Base-by-base conservation (phyloP, 2,113 vertebrate genomes). In the Mugil cephalus region DNA sequence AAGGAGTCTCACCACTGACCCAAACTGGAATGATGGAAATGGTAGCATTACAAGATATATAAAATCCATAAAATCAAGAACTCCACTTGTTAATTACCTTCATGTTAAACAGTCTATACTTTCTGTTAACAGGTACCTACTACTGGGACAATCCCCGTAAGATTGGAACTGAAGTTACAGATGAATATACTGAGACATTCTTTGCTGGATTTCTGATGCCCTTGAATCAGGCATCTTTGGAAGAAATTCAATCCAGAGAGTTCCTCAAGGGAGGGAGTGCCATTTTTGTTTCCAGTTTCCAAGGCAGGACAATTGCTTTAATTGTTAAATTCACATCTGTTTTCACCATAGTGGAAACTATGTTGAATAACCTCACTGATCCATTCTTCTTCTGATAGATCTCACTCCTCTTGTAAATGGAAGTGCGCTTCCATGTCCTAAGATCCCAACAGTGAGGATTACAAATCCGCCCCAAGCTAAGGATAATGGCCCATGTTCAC, bases 221-320 rank as follows among this genome's bases (percentile, higher is more conserved):
- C n/a, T 56, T 10, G 77, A 77, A 30, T n/a, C 0, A 12, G 9
- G 0, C n/a, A 0, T 0, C 0, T 43, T 18, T 68, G 72, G 93
- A 61, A 65, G 92, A 90, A 19, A 52, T 92, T 0, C 3, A 88
- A 53, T 86, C 87, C 68, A 91, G 90, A 73, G 51, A 95, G 36
- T 96, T 93, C 79, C 87, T 96, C 19, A 97, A 96, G 79, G 96
- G 95, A 34, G 85, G 90, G 10, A 67, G 91, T 40, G 80, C 80
- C 53, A 92, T 91, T 69, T 83, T 96, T 21, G 87, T 92, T 52
- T 67, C 95, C 78, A 94, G 87, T 24, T 69, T 95, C 59, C 92
- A 96, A 91, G 96, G 96, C 93, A 94, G 1, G 69, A 12, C 4
- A 5, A 8, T n/a, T 38, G 17, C 1, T 35, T 47, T 18, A 8